phyloP scores from a whole-genome alignment of 2,113 vertebrate genomes.

The Tursiops truncatus region DNA sequence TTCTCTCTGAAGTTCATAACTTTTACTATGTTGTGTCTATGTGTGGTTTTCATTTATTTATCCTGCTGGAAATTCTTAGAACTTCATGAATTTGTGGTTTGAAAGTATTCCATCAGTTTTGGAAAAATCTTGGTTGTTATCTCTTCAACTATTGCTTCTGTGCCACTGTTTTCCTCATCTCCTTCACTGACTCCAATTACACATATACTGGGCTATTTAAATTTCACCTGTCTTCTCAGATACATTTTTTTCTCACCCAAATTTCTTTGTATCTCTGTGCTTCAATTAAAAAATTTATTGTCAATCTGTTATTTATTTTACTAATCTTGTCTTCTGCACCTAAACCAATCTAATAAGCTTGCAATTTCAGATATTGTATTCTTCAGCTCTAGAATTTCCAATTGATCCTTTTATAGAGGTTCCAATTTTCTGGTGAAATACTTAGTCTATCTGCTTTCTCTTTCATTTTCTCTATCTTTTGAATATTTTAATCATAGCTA shows the following conservation, averaged over 20 bases:
- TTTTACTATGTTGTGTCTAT: neutral
- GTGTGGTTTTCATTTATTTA: neutral
- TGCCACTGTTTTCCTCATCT: neutral
- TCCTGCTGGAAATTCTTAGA: neutral
- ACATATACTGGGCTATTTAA: neutral
- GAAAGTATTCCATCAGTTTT: neutral
- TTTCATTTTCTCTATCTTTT: neutral
- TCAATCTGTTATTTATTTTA: neutral
- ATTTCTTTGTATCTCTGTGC: neutral
- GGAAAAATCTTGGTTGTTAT: neutral
- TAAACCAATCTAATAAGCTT: neutral
- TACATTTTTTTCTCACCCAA: neutral
- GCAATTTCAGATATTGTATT: neutral
- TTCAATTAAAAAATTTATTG: neutral
- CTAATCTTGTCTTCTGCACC: neutral
- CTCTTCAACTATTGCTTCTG: neutral
- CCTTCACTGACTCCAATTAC: neutral
- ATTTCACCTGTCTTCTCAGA: neutral
- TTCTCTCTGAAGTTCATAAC: neutral
- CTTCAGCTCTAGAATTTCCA: neutral
- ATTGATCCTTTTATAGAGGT: neutral
- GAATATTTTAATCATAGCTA: constrained; percentile 9
- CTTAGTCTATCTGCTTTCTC: neutral
- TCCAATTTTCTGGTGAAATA: neutral
- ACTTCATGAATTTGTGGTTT: neutral